Evolutionary conservation across 1,140 invertebrate genomes (phyloP), one percentile per base, ranked within the genome.

Genomic region (Cecropterus lyciades): DNA sequence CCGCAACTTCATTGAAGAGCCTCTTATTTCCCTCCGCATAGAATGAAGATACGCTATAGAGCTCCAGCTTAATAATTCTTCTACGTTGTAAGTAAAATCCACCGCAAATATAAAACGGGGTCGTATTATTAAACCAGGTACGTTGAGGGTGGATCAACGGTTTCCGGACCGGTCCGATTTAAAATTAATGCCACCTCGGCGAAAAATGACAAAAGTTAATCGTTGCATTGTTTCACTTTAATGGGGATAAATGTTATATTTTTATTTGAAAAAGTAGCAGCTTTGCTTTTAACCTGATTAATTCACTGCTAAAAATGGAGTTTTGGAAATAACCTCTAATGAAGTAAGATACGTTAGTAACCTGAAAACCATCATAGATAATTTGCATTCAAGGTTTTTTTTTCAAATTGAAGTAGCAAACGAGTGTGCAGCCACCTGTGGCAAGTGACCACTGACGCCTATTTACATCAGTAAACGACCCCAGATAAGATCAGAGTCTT

Each of bases 1-100:
- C 33, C 15, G 52, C 37, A 56, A 56, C 40, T 56, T 42, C 53
- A 56, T 56, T 56, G 4, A 56, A 56, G 53, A 14, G 37, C 17
- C 40, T 33, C 49, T 56, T 56, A 56, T 13, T 49, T 56, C 17
- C 53, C 40, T 17, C 53, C 37, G 53, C 37, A 56, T 56, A 42
- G 33, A 56, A 20, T 43, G 33, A 27, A 56, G 46, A 49, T 49
- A 49, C 11, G 33, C 46, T 17, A 17, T 49, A 24, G 16, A 24
- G 3, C 17, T 14, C 20, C 10, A 49, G 46, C 46, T 49, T 49
- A 49, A 17, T 16, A 17, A 42, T 43, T 56, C 33, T 43, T 43
- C 37, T 56, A 24, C 16, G 37, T 43, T n/a, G 33, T 13, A 42
- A 24, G 15, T 24, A 42, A 56, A 24, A 43, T 56, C 11, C 42